Evolutionary conservation across 2,113 vertebrate species (phyloP).

Genomic region (Malurus alboscapulatus): DNA sequence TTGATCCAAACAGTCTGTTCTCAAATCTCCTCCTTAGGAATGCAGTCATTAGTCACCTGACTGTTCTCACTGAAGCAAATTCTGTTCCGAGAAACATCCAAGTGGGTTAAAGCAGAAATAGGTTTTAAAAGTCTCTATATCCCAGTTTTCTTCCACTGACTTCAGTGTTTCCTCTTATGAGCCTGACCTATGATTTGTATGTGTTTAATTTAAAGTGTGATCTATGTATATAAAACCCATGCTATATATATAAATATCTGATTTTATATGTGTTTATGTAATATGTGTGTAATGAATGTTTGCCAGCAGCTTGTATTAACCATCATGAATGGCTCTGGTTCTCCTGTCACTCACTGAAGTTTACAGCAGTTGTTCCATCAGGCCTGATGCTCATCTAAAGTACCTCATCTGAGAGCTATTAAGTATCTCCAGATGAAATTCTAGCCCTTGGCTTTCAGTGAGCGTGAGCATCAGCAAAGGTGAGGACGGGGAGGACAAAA

Average conservation of each 20-base stretch:
- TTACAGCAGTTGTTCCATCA: background rate
- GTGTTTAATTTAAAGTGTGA: constrained; percentile 59
- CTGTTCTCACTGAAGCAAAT: background rate
- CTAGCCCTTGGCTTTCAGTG: background rate
- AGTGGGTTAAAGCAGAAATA: background rate
- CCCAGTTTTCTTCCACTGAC: background rate
- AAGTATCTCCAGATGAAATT: background rate
- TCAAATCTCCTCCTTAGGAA: background rate
- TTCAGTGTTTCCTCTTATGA: constrained; percentile 16
- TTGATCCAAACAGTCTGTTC: background rate
- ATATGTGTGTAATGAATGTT: background rate
- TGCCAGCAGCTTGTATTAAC: background rate
- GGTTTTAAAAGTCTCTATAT: background rate
- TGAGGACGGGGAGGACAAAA: background rate
- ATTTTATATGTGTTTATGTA: constrained; percentile 41
- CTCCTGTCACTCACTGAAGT: background rate
- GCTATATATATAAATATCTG: background rate
- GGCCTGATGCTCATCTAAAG: background rate
- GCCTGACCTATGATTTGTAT: constrained; percentile 54
- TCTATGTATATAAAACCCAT: background rate
- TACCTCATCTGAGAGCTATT: background rate
- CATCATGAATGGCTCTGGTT: background rate
- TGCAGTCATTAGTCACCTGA: background rate
- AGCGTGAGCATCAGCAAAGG: background rate
- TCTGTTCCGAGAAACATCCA: background rate